Evolutionary conservation across 1,140 invertebrate genomes (phyloP).

Genomic region (Calosoma granatense): DNA sequence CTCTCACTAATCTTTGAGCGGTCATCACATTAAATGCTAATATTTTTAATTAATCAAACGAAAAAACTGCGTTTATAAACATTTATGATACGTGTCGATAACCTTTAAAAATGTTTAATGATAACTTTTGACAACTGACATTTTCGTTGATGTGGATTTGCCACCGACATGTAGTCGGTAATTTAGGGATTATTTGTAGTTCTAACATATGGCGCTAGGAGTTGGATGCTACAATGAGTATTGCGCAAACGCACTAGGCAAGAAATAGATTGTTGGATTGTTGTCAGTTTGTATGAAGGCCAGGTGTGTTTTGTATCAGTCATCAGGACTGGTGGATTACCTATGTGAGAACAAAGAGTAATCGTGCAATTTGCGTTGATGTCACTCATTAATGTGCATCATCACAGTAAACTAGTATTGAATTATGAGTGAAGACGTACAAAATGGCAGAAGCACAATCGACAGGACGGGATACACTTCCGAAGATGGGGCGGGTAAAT

Average conservation of each 20-base stretch:
- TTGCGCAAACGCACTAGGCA: too few relatives aligned
- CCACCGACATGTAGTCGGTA: too few relatives aligned
- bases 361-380: background rate
- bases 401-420: background rate
- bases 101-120: background rate
- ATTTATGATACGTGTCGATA: background rate
- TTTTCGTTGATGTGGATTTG: background rate
- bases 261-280: too few relatives aligned
- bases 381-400: background rate
- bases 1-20: constrained; percentile 39
- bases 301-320: constrained; percentile 1
- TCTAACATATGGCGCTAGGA: too few relatives aligned
- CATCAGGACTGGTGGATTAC: too few relatives aligned
- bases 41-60: background rate
- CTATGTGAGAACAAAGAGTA: constrained; percentile 1
- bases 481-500: constrained; percentile 37
- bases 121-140: constrained; percentile 2
- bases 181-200: too few relatives aligned
- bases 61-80: background rate
- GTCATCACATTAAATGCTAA: constrained; percentile 32
- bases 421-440: constrained; percentile 1
- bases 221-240: too few relatives aligned
- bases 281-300: background rate
- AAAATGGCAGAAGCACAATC: constrained; percentile 11
- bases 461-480: constrained; percentile 28